Base-by-base conservation (phyloP, 2,888 invertebrate genomes). In the Ennomos quercinarius region DNA sequence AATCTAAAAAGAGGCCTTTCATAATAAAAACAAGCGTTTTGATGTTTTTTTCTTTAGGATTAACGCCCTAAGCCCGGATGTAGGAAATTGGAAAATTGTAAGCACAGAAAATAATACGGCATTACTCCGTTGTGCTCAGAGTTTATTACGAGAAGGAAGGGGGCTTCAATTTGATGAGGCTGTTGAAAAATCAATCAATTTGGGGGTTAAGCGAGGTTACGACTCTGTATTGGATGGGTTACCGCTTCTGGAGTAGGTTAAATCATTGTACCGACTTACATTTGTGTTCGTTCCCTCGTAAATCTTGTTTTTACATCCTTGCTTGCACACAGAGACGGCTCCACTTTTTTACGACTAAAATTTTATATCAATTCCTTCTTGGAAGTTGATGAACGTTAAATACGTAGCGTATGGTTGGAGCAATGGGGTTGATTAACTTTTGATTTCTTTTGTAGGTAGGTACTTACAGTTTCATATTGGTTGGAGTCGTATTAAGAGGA, bases 31-130 rank as follows among this genome's bases (percentile, higher is more conserved):
- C 70, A 68, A 67, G 68, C 66, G 56, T 68, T 73, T 67, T 67
- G 63, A 63, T 64, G 64, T 66, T 72, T 71, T n/a, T 76, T 64
- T 59, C 55, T 54, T 51, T 44, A 48, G 71, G 78, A 77, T 78
- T 77, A 76, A 68, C 75, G 62, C 65, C 70, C 65, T 75, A 70
- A 77, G 64, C 70, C 58, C 66, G 75, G 71, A 74, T 74, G 71
- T 71, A 72, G 67, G 70, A 74, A 77, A 80, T 80, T 76, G 73
- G 72, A 76, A 77, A 72, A 73, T 71, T 70, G 66, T 67, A 63
- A 70, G 65, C 65, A 67, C 67, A 69, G 67, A 67, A 65, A 69
- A 67, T 69, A 69, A 67, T 65, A 65, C 63, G 60, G 63, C 57
- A 59, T 66, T 68, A 63, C 56, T 54, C 49, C 38, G 60, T 59